phyloP scores from a whole-genome alignment of 2,113 vertebrate species.

The Tylochromis polylepis region DNA sequence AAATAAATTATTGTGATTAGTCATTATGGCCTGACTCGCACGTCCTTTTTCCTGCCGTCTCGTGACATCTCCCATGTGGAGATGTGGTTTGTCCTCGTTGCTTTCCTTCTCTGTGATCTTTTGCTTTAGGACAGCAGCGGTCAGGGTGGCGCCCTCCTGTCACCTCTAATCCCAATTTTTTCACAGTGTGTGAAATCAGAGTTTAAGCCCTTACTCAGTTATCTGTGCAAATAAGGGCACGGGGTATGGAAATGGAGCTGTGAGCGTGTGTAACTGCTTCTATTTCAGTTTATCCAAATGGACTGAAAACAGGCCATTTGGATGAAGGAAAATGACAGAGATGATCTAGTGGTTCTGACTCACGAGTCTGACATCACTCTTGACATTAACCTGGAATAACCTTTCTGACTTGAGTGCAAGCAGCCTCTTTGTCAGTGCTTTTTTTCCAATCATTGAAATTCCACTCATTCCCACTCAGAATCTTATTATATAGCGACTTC shows the following conservation, averaged over 20 bases:
- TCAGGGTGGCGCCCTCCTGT: not conserved
- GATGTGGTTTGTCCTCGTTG: not conserved
- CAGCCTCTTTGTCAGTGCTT: not conserved
- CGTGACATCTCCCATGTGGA: not conserved
- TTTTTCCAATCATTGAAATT: not conserved
- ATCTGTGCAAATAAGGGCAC: not conserved
- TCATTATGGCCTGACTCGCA: not conserved
- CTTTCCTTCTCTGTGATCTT: not conserved
- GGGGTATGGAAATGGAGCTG: not conserved
- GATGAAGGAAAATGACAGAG: not conserved
- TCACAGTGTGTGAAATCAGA: not conserved
- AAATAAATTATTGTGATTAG: not conserved
- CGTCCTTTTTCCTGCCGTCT: fast-evolving
- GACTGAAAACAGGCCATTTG: fast-evolving
- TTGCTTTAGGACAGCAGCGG: not conserved
- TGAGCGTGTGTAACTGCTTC: not conserved
- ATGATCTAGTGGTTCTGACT: not conserved
- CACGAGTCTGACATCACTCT: not conserved
- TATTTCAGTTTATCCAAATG: not conserved
- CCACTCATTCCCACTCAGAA: not conserved
- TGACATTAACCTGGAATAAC: not conserved
- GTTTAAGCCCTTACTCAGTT: not conserved
- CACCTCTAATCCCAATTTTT: not conserved
- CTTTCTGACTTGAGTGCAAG: not conserved
- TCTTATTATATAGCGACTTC: not conserved